Base-by-base conservation (phyloP, 2,113 vertebrate genomes). In the Alouatta palliata region DNA sequence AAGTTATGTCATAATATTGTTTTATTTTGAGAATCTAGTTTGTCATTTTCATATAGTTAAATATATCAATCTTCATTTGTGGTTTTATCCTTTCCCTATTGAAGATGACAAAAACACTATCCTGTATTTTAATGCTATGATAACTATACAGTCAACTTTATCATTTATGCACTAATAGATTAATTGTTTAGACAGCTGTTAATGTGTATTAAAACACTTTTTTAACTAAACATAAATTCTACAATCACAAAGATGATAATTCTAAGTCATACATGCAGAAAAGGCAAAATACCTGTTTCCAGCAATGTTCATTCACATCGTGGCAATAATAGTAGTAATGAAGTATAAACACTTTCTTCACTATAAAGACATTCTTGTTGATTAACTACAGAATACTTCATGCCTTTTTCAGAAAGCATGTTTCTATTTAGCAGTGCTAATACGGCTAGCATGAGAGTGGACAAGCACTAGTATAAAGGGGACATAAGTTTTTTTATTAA, bases 401-500 rank as follows among this genome's bases (percentile, higher is more conserved):
- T 83, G 12, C 12, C 2, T 91, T 90, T 82, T 85, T 8, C 16
- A 89, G 21, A 54, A 87, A 79, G 5, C 47, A 52, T 40, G 3
- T 23, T 91, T 86, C 30, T 90, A 68, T 90, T 17, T 82, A 92
- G 71, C 2, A 77, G 1, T 81, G 12, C 8, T 87, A 84, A 10
- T 27, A 70, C 73, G 6, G 56, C 47, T 92, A 87, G 21, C 8
- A 45, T 87, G n/a, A 79, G n/a, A 30, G 7, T 73, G 6, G 9
- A 43, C 25, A 27, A 84, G 7, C n/a, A 90, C 16, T 87, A 56
- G 12, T 37, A 54, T 66, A 87, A 92, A 17, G 14, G 35, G 95
- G 49, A 87, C 3, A 47, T 95, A 54, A 91, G 6, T 77, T 66
- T 95, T 95, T 90, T 49, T 5, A 84, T 94, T 93, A 68, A 77